Evolutionary conservation across 2,888 invertebrate genomes (phyloP).

Genomic region (Pasiphila rectangulata): DNA sequence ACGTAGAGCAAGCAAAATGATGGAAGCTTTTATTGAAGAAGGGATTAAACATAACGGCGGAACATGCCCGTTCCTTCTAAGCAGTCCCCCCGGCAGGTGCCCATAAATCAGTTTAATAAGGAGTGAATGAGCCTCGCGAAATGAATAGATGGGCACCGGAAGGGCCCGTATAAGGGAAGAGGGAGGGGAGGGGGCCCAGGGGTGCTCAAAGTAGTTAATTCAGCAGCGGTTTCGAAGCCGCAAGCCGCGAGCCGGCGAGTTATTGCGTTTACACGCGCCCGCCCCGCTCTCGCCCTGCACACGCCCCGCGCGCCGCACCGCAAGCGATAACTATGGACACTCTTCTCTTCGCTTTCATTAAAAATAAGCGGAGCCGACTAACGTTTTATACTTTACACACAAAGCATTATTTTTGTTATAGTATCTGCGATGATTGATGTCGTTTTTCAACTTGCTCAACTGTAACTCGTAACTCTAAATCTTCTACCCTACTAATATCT

Average conservation of each 20-base stretch:
- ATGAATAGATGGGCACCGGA: constrained; percentile 26
- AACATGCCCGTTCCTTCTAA: constrained; percentile 2
- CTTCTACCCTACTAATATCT: too few relatives aligned
- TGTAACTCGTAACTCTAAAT: too few relatives aligned
- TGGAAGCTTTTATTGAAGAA: neutral
- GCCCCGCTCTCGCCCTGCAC: neutral
- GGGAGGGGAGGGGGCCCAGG: constrained; percentile 4
- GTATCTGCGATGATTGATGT: too few relatives aligned
- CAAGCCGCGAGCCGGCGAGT: constrained; percentile 25
- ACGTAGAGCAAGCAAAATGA: neutral
- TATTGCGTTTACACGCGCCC: constrained; percentile 22
- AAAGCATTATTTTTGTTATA: too few relatives aligned
- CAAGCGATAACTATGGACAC: too few relatives aligned
- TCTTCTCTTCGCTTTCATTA: too few relatives aligned
- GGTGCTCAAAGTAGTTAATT: constrained; percentile 27
- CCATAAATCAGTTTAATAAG: constrained; percentile 30
- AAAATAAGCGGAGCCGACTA: too few relatives aligned
- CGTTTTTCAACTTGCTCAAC: too few relatives aligned
- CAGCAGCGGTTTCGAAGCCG: constrained; percentile 24
- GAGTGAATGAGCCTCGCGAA: constrained; percentile 25
- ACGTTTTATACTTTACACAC: too few relatives aligned
- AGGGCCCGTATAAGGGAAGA: constrained; percentile 3
- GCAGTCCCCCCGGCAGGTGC: constrained; percentile 2
- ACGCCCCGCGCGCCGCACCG: neutral
- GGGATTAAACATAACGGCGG: constrained; percentile 8